Evolutionary conservation across 2,113 vertebrate species (phyloP), one percentile per base, ranked within the genome.

Genomic region (Tychaedon coryphoeus): DNA sequence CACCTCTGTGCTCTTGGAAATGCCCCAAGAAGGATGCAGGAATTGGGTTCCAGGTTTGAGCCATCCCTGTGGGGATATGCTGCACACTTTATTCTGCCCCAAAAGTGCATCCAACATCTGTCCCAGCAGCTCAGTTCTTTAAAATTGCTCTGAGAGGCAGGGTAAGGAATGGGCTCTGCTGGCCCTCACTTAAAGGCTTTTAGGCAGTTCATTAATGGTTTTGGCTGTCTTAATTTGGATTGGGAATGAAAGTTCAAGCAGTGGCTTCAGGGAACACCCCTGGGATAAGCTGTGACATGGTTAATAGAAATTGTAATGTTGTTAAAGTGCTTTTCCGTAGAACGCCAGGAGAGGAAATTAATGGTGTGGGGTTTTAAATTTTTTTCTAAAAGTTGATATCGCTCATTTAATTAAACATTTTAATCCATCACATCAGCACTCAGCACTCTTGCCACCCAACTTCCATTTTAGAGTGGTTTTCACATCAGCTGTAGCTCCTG

Each of bases 231-330:
- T 92, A 83, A 95, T 96, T 93, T 93, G 88, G 73, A 75, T 31
- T 85, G 76, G 83, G 84, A 93, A 92, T 77, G 76, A 67, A 77
- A 95, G 85, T 93, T 56, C 74, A 91, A 66, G 77, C 40, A 65
- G 50, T 58, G 57, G 40, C 79, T 95, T 85, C 36, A 69, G 71
- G 90, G 80, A 77, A 57, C 2, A 8, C 88, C 80, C 86, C 51
- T 83, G 90, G 79, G 92, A 79, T 91, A 77, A 93, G 67, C 47
- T 12, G 28, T 70, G 77, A 92, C 93, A 72, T 60, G 48, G 89
- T 76, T 93, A 88, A 83, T 93, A 94, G 87, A 75, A 92, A 91
- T 60, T 64, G 58, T 72, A 57, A 85, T 80, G 92, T 89, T 89
- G 70, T 90, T 93, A 72, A 91, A 93, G 94, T 94, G 89, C 86